Evolutionary conservation across 30 jellyfish, hydroid and myxozoan genomes (phyloP).

Genomic region (Morbakka virulenta): DNA sequence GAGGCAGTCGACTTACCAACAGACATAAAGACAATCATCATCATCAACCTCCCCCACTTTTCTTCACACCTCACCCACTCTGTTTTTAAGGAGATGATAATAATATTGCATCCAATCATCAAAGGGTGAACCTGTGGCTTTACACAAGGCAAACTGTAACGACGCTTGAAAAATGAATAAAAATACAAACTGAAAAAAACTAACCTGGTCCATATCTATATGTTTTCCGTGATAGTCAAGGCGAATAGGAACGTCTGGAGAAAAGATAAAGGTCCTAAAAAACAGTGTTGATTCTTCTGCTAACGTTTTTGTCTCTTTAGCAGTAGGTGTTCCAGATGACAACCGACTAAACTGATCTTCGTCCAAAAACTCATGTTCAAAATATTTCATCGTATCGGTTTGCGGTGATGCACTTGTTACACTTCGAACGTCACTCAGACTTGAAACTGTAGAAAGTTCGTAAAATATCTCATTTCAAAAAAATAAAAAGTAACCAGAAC

Average conservation of each 20-base stretch:
- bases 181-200: background rate
- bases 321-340: background rate
- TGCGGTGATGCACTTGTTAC: background rate
- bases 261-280: constrained; percentile 79
- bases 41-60: too few relatives aligned
- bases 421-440: background rate
- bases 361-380: background rate
- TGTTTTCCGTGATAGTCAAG: constrained; percentile 94
- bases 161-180: too few relatives aligned
- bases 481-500: too few relatives aligned
- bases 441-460: background rate
- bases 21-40: too few relatives aligned
- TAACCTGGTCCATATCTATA: constrained; percentile 88
- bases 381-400: background rate
- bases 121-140: too few relatives aligned
- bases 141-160: too few relatives aligned
- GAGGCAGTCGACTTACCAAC: too few relatives aligned
- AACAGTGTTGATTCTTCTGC: constrained; percentile 56
- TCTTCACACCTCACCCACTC: too few relatives aligned
- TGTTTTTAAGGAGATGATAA: too few relatives aligned
- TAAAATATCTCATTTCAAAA: too few relatives aligned
- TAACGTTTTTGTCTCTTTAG: background rate
- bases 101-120: too few relatives aligned
- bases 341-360: constrained; percentile 50
- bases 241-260: constrained; percentile 98